Evolutionary conservation across 2,888 invertebrate genomes (phyloP).

Genomic region (Eupithecia exiguata): DNA sequence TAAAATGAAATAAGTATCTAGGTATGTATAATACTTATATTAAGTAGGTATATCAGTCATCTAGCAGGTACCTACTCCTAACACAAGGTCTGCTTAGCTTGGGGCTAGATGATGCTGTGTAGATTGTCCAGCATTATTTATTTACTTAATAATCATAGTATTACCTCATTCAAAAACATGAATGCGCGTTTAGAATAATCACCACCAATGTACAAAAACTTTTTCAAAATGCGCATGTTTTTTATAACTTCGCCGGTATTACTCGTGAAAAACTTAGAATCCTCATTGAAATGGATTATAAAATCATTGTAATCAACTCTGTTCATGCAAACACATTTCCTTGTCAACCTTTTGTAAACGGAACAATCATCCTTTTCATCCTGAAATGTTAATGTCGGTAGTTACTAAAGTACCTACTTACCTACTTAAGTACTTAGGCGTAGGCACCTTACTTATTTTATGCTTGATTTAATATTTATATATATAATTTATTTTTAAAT

Average conservation of each 20-base stretch:
- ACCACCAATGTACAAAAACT: constrained; percentile 73
- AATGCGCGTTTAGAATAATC: constrained; percentile 68
- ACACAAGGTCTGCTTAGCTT: too few relatives aligned
- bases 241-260: constrained; percentile 73
- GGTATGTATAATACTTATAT: too few relatives aligned
- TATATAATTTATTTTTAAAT: too few relatives aligned
- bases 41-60: too few relatives aligned
- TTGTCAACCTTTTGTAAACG: constrained; percentile 68
- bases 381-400: constrained; percentile 48
- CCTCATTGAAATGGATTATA: constrained; percentile 73
- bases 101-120: too few relatives aligned
- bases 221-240: constrained; percentile 72
- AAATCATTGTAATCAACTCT: constrained; percentile 69
- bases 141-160: too few relatives aligned
- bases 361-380: constrained; percentile 71
- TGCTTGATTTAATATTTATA: too few relatives aligned
- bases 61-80: too few relatives aligned
- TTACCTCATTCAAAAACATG: constrained; percentile 71
- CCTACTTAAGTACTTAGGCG: too few relatives aligned
- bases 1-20: too few relatives aligned
- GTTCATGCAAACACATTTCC: constrained; percentile 73
- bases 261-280: constrained; percentile 64
- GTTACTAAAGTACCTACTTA: not conserved
- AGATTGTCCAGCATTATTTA: too few relatives aligned
- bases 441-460: not conserved